Conservation (phyloP, 2,888 invertebrate genomes). For the Trilocha varians region DNA sequence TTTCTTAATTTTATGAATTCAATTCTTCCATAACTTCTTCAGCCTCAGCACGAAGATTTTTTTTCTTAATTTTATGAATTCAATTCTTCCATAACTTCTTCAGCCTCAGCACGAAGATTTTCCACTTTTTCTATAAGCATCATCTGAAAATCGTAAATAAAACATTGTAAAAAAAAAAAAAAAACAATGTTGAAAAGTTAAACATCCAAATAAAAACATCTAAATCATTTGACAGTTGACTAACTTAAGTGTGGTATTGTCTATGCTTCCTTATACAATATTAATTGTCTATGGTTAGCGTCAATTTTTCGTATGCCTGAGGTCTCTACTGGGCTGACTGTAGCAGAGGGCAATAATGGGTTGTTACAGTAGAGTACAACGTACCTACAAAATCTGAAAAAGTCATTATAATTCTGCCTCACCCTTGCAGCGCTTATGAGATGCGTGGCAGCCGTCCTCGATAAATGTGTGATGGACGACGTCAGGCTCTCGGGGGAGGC, state of each 20-base stretch:
- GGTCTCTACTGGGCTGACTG: too few relatives aligned
- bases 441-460: slow-evolving; percentile 81
- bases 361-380: not conserved
- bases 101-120: slow-evolving; percentile 87
- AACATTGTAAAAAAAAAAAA: too few relatives aligned
- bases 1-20: slow-evolving; percentile 32
- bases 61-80: slow-evolving; percentile 33
- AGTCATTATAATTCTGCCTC: slow-evolving; percentile 12
- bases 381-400: slow-evolving; percentile 1
- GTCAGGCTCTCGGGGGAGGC: slow-evolving; percentile 77
- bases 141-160: slow-evolving; percentile 80
- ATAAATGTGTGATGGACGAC: slow-evolving; percentile 79
- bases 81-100: slow-evolving; percentile 78
- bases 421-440: slow-evolving; percentile 92
- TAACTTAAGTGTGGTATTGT: too few relatives aligned
- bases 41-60: slow-evolving; percentile 88
- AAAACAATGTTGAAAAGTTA: too few relatives aligned
- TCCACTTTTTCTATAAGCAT: slow-evolving; percentile 89
- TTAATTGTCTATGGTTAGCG: too few relatives aligned
- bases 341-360: slow-evolving; percentile 4
- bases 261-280: too few relatives aligned
- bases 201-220: too few relatives aligned
- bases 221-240: too few relatives aligned
- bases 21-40: slow-evolving; percentile 80
- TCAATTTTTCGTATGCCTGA: too few relatives aligned